Conservation (phyloP, 1,140 invertebrate genomes). For the Trachymyrmex septentrionalis region DNA sequence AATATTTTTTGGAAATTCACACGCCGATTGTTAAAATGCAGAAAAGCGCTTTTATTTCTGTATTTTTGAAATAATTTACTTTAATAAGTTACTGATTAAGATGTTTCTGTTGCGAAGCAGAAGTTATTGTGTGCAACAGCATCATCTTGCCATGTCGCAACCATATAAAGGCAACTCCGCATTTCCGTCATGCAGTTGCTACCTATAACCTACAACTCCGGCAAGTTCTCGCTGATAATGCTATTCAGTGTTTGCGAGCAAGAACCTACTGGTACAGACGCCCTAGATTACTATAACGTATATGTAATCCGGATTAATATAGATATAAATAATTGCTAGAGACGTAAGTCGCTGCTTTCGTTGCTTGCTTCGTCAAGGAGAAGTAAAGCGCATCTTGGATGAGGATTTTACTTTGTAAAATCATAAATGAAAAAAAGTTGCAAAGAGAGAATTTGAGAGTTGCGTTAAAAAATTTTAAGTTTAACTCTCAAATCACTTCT, state of each 20-base stretch:
- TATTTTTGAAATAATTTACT: conserved; percentile 28
- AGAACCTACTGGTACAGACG: conserved; percentile 30
- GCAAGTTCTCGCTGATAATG: conserved; percentile 52
- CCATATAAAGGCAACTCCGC: conserved; percentile 5
- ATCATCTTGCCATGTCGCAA: conserved; percentile 25
- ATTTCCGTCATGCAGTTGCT: conserved; percentile 18
- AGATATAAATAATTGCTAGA: background rate
- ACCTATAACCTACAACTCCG: background rate
- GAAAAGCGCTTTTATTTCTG: background rate
- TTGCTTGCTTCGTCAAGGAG: background rate
- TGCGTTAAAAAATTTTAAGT: background rate
- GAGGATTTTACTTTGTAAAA: background rate
- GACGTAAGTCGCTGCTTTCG: background rate
- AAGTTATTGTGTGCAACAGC: conserved; percentile 19
- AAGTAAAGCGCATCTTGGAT: background rate
- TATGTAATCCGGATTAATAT: conserved; percentile 8
- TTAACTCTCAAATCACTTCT: background rate
- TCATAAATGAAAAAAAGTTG: background rate
- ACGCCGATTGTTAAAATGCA: background rate
- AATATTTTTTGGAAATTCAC: too few species aligned
- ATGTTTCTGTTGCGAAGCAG: background rate
- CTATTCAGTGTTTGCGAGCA: conserved; percentile 36
- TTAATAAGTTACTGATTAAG: background rate
- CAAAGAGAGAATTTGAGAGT: background rate
- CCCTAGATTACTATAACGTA: conserved; percentile 4